These are phyloP conservation scores for Zaprionus ornatus DNA, from an alignment of 1,140 invertebrate species.

Conservation along the genomic window DNA sequence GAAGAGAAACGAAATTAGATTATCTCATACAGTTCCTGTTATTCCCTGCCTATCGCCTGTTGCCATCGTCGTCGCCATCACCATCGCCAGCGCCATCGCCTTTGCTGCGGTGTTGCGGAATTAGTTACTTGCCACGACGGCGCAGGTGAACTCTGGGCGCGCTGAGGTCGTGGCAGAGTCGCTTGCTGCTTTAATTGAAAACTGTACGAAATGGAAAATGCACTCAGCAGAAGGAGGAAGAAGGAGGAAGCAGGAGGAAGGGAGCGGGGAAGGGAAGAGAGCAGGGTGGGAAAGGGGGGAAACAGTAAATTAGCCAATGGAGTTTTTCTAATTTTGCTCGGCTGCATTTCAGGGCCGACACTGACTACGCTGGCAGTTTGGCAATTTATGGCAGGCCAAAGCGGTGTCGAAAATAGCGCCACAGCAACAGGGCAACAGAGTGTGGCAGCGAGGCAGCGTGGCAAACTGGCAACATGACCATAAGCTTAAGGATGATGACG, in stretches of 20 bases:
- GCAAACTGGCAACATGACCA: constrained; percentile 24
- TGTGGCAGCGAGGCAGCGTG: neutral
- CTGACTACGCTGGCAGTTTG: constrained; percentile 47
- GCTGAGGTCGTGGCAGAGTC: constrained; percentile 60
- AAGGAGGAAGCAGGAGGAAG: neutral
- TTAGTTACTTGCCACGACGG: constrained; percentile 47
- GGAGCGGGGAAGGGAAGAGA: neutral
- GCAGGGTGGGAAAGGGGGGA: neutral
- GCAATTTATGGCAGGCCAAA: constrained; percentile 76
- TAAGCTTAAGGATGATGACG: constrained; percentile 37
- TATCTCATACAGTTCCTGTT: constrained; percentile 45
- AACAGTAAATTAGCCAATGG: constrained; percentile 61
- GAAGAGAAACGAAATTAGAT: constrained; percentile 60
- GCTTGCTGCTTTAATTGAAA: constrained; percentile 74
- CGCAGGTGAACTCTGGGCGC: constrained; percentile 54
- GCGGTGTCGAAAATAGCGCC: constrained; percentile 79
- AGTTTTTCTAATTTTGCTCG: constrained; percentile 65
- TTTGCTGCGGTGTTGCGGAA: constrained; percentile 61
- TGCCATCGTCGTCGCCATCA: constrained; percentile 55
- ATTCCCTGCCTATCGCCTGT: neutral
- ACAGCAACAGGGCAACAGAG: constrained; percentile 35
- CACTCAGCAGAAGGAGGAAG: neutral
- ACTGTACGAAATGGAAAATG: constrained; percentile 73
- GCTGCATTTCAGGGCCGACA: constrained; percentile 65
- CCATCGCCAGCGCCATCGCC: constrained; percentile 60